Base-by-base conservation (phyloP, 2,113 vertebrate species). In the Puffinus mauretanicus region DNA sequence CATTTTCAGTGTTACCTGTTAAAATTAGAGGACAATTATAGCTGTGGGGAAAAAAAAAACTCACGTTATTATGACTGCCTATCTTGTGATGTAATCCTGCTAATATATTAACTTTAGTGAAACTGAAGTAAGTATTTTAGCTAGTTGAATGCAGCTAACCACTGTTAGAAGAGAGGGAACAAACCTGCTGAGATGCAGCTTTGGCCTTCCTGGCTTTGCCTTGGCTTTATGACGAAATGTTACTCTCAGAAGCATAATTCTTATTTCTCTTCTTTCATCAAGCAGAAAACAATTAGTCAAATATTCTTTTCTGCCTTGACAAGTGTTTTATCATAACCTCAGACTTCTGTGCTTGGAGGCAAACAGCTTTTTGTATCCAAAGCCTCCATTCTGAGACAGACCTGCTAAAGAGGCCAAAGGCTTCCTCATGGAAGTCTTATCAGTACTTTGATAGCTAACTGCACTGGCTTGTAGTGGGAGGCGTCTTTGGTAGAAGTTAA, bases 241-340 rank as follows among this genome's bases (percentile, higher is more conserved):
- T 95, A 80, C 65, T 92, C 51, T 93, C 21, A 26, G 77, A 84
- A 86, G 6, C 30, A 21, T 91, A 64, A 62, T 72, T 97, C 82
- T 82, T 64, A 88, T 73, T 97, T 95, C 34, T 88, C 26, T 51
- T 51, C 29, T 76, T 84, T 88, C n/a, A 54, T 96, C 79, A 97
- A 93, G 64, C n/a, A 91, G 82, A 94, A 95, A 86, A 77, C 86
- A 97, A 72, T 90, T 95, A 86, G 69, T 92, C 69, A 94, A 80
- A 86, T 82, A 70, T 49, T 90, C 38, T 90, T 94, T 79, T 73
- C 93, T 71, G 16, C 47, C 82, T 93, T 91, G 66, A 62, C 76
- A 93, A 86, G 16, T 49, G 52, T 49, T 78, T 88, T 66, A 55
- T 8, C 49, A 40, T 49, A 77, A 73, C 54, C 15, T 71, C 22